Conservation (phyloP, 2,797 vertebrate species). For the Acanthis flammea region DNA sequence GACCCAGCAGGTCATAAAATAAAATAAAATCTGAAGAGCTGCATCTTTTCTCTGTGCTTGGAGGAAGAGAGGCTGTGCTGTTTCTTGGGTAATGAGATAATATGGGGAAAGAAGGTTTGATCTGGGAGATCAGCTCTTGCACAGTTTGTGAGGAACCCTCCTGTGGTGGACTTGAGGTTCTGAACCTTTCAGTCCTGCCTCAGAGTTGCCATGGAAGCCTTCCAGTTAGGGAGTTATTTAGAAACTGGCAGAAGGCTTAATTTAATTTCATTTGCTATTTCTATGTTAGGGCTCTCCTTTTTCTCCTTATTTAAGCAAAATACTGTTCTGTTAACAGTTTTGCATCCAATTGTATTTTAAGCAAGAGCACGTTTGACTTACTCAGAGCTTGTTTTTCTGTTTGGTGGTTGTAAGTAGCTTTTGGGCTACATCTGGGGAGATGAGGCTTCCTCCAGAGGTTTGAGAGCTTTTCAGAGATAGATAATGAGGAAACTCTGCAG, state of each 20-base stretch:
- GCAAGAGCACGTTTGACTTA: background rate
- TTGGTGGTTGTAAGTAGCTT: background rate
- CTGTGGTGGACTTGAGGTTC: background rate
- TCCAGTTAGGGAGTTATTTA: background rate
- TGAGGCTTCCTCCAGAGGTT: background rate
- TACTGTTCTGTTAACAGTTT: background rate
- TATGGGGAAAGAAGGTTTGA: background rate
- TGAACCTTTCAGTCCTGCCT: background rate
- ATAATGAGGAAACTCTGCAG: background rate
- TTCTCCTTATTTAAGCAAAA: background rate
- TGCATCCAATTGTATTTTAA: background rate
- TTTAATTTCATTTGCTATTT: background rate
- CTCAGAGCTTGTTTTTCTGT: background rate
- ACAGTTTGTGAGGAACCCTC: background rate
- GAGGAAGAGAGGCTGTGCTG: background rate
- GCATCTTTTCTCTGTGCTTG: background rate
- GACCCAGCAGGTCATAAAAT: background rate
- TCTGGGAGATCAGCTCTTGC: background rate
- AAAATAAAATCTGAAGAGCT: background rate
- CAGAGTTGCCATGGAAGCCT: background rate
- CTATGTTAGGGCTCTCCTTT: background rate
- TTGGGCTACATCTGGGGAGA: background rate
- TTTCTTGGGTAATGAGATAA: background rate
- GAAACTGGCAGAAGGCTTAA: background rate
- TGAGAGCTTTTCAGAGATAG: background rate